phyloP scores from a whole-genome alignment of 2,113 vertebrate species.

The Grus americana region DNA sequence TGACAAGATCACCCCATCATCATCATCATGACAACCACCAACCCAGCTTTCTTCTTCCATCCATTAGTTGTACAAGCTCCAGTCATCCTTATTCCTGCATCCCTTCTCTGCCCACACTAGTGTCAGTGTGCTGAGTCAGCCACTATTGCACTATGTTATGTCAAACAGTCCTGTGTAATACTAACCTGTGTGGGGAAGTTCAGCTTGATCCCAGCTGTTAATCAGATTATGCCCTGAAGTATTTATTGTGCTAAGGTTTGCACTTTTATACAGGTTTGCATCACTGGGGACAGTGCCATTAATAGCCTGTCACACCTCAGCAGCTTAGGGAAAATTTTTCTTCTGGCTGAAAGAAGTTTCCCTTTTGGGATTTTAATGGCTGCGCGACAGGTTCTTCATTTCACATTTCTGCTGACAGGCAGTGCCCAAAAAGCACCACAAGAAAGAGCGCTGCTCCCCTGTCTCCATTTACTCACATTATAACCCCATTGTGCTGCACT shows the following conservation, averaged over 20 bases:
- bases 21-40: background rate
- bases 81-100: background rate
- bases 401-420: background rate
- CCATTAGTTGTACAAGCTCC: accelerated
- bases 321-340: background rate
- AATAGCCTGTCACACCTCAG: background rate
- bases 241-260: background rate
- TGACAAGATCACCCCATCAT: background rate
- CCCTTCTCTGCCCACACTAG: background rate
- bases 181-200: background rate
- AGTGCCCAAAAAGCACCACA: background rate
- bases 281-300: background rate
- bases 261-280: background rate
- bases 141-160: background rate
- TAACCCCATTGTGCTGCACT: background rate
- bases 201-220: background rate
- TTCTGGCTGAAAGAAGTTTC: background rate
- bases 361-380: background rate
- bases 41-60: background rate
- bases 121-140: accelerated
- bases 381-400: background rate
- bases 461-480: background rate
- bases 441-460: background rate
- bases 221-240: background rate
- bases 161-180: background rate